phyloP scores from a whole-genome alignment of 2,113 vertebrate genomes.

The Zosterops hypoxanthus region DNA sequence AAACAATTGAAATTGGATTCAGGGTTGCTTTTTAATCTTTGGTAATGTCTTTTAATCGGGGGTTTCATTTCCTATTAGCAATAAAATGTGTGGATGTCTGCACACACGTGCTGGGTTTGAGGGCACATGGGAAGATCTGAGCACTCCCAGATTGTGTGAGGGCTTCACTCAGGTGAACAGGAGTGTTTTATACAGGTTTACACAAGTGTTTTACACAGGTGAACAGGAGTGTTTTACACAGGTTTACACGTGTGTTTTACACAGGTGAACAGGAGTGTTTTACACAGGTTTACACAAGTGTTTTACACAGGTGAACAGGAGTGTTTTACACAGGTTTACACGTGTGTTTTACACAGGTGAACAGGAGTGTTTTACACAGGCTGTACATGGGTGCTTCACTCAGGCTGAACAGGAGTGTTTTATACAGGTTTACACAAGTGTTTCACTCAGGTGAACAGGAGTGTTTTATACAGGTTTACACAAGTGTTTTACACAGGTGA shows the following conservation, averaged over 20 bases:
- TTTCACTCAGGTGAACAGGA: too few species aligned
- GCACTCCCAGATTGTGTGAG: background rate
- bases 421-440: background rate
- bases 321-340: too few species aligned
- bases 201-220: background rate
- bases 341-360: too few species aligned
- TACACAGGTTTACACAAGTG: too few species aligned
- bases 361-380: too few species aligned
- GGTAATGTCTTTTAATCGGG: constrained; percentile 54
- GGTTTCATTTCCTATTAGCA: constrained; percentile 41
- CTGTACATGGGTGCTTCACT: background rate
- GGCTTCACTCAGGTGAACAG: background rate
- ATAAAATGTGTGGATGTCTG: background rate
- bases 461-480: background rate
- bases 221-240: too few species aligned
- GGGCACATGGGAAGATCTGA: background rate
- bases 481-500: too few species aligned
- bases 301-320: too few species aligned
- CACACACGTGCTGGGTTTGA: background rate
- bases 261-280: background rate
- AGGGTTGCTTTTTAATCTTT: constrained; percentile 25
- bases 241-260: too few species aligned
- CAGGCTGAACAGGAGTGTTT: rapidly evolving
- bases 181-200: background rate
- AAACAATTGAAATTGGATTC: constrained; percentile 65